phyloP scores from a whole-genome alignment of 2,888 invertebrate genomes.

The Diachrysia chrysitis region DNA sequence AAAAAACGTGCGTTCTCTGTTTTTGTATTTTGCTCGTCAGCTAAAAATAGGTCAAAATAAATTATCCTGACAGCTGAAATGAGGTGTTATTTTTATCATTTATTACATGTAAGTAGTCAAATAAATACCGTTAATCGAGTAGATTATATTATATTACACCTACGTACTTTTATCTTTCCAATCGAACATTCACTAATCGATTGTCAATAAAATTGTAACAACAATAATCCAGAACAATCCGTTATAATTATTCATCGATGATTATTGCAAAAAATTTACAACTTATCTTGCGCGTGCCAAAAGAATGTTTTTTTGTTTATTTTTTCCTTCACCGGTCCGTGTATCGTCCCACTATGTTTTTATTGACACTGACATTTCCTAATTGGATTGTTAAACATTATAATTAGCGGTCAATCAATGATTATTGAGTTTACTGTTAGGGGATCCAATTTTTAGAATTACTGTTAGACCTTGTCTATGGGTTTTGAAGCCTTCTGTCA shows the following conservation, averaged over 20 bases:
- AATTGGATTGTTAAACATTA: conserved; percentile 80
- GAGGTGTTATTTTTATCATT: background rate
- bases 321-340: conserved; percentile 45
- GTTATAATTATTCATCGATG: conserved; percentile 57
- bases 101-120: background rate
- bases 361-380: conserved; percentile 76
- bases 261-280: conserved; percentile 61
- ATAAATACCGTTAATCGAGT: background rate
- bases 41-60: background rate
- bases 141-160: background rate
- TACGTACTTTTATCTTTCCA: background rate
- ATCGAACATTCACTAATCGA: conserved; percentile 9
- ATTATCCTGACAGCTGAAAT: background rate
- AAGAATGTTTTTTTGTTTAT: conserved; percentile 32
- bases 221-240: conserved; percentile 57
- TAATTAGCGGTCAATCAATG: conserved; percentile 70
- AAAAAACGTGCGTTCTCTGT: background rate
- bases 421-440: conserved; percentile 62
- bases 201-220: conserved; percentile 26
- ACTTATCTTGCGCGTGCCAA: conserved; percentile 61
- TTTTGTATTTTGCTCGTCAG: background rate
- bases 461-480: conserved; percentile 41
- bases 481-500: conserved; percentile 7
- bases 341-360: conserved; percentile 69
- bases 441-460: conserved; percentile 36